phyloP scores from a whole-genome alignment of 2,797 vertebrate species.

The Dromococcyx pavoninus region DNA sequence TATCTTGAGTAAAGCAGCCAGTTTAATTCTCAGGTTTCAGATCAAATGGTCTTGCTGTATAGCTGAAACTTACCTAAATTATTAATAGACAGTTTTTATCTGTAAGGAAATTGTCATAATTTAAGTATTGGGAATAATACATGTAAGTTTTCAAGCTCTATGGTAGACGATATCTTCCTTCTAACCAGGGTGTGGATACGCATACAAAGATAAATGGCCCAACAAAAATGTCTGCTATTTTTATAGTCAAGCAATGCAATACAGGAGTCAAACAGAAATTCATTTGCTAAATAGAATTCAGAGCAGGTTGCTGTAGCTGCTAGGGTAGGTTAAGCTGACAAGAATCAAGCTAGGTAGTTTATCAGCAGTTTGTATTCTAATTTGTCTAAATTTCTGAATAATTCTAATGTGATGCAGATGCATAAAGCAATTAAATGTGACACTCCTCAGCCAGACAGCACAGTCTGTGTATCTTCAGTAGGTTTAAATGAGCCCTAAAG shows the following conservation, averaged over 20 bases:
- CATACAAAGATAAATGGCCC: neutral
- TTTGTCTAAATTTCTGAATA: conserved; percentile 20
- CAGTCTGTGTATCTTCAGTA: neutral
- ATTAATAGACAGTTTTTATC: neutral
- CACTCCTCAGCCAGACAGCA: neutral
- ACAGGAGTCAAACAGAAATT: neutral
- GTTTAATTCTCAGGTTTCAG: neutral
- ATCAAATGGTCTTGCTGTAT: neutral
- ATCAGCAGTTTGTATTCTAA: conserved; percentile 27
- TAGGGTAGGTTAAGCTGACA: neutral
- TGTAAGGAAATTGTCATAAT: neutral
- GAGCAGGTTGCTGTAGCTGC: neutral
- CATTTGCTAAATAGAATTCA: neutral
- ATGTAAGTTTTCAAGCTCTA: neutral
- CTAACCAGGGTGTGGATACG: neutral
- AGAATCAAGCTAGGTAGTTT: conserved; percentile 1
- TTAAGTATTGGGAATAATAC: neutral
- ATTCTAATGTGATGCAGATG: neutral
- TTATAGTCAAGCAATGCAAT: neutral
- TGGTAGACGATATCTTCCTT: neutral
- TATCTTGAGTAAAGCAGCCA: neutral
- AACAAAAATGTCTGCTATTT: neutral
- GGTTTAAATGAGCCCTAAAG: neutral
- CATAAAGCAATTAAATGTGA: neutral
- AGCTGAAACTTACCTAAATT: neutral